Base-by-base conservation (phyloP, 2,888 invertebrate genomes). In the Heteromurus nitidus region DNA sequence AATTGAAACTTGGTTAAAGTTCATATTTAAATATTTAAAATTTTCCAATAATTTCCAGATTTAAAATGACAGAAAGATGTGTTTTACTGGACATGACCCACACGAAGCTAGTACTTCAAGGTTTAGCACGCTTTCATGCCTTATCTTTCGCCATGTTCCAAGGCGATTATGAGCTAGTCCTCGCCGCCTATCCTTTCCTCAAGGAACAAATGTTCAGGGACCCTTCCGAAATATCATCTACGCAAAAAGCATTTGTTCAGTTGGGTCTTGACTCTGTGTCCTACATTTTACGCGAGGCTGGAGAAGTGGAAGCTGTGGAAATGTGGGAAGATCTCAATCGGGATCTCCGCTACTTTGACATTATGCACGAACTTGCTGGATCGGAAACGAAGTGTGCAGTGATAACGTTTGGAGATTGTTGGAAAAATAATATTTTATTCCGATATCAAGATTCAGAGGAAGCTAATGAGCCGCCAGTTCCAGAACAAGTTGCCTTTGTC, bases 51-150 rank as follows among this genome's bases (percentile, higher is more conserved):
- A n/a, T 58, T 11, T 42, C 18, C 18, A 84, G 84, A 30, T 85
- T 62, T 31, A 70, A 69, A 74, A 86, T 87, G 87, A 85, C 60
- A 1, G 84, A 70, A 64, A 82, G 87, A 11, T n/a, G 53, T 3
- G 18, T 18, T 2, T 86, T 86, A 1, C 30, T 87, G 60, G 85
- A 86, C 30, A 62, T 80, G 20, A 69, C 77, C 0, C 85, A 87
- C 30, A 26, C 67, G 0, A 44, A 58, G 5, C 30, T 85, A 0
- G 83, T 84, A 3, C 30, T 87, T 1, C 42, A 72, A 22, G 80
- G 82, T 9, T 36, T 87, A 18, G 87, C 85, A 0, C 79, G 70
- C 28, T 87, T 82, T 55, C 87, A 87, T 70, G 86, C 86, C 1
- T 11, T 85, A 2, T 85, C 85, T 0, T 86, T 65, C 18, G 86